Base-by-base conservation (phyloP, 1,140 invertebrate genomes). In the Hylyphantes graminicola region DNA sequence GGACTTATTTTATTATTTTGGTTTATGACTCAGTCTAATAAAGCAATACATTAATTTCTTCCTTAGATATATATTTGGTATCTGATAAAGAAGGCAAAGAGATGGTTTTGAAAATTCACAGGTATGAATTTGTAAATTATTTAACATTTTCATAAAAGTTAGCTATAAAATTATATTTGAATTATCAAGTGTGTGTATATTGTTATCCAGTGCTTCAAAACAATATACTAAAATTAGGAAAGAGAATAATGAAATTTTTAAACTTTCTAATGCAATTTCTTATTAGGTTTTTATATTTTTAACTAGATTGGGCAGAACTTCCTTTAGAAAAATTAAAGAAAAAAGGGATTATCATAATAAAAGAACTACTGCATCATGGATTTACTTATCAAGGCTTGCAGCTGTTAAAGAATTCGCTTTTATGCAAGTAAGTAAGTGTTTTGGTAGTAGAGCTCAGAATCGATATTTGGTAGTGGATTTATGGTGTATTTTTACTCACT, bases 391-490 rank as follows among this genome's bases (percentile, higher is more conserved):
- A 0, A 91, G 98, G 75, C 94, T 99, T 86, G 98, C 98, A 3
- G 98, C 98, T 0, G 96, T 96, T 2, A 97, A 98, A 90, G 98
- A 99, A 91, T 99, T 96, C 92, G 96, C 97, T 2, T 99, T 98
- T 88, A 97, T 99, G 96, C 97, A 96, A 89, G 91, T 90, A 74
- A 65, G 17, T 13, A n/a, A n/a, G n/a, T n/a, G n/a, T 35, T 35
- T 35, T 35, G 35, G 35, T 35, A 35, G 35, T 35, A 5, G 35
- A 35, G 35, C 35, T 35, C 35, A 35, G n/a, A n/a, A n/a, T n/a
- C n/a, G n/a, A n/a, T n/a, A n/a, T n/a, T n/a, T n/a, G n/a, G n/a
- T 5, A 35, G 35, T 35, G 1, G 35, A 5, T 35, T 35, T 35
- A 35, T 35, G n/a, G n/a, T 35, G 35, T 35, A 35, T 35, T 35